Evolutionary conservation across 2,888 invertebrate genomes (phyloP), one percentile per base, ranked within the genome.

Genomic region (Chymomyza procnemis): DNA sequence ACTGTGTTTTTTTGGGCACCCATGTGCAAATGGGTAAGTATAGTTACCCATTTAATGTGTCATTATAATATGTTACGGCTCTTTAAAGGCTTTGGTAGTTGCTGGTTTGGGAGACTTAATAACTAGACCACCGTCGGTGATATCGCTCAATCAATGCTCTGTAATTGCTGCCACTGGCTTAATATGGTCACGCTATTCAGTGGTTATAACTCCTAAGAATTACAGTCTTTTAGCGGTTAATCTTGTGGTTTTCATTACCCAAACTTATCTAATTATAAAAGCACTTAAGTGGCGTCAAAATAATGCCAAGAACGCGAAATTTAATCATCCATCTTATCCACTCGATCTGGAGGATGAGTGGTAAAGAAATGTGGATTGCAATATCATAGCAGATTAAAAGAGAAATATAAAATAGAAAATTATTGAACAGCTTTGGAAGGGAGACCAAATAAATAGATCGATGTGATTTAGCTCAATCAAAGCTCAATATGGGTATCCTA

Each of bases 1-100:
- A 88, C 88, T 0, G 76, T 88, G 5, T 88, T 88, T 57, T 88
- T 88, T 34, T 88, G 88, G 88, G 88, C 71, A 0, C 88, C 88
- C 0, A 0, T 85, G 0, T 78, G 85, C 6, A 88, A 88, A 66
- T 88, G 88, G 88, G 88, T 87, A 65, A 73, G 74, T 4, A 34
- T n/a, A n/a, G n/a, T n/a, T n/a, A n/a, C n/a, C n/a, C n/a, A n/a
- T n/a, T n/a, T n/a, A n/a, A n/a, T n/a, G n/a, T n/a, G n/a, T n/a
- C n/a, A n/a, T n/a, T n/a, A n/a, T n/a, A n/a, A n/a, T 16, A 12
- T 22, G 16, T 5, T 12, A 1, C n/a, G 3, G 18, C 6, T 6
- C 57, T 18, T 4, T 18, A 0, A 3, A 81, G 82, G 2, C 19
- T 0, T 60, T 82, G 1, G 85, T 85, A 0, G 1, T 73, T 12